Percentiles rank a stretch among this genome's conserved stretches.
Evolutionary conservation across 2,888 invertebrate genomes (phyloP).

Genomic region (Dasypogon diadema): DNA sequence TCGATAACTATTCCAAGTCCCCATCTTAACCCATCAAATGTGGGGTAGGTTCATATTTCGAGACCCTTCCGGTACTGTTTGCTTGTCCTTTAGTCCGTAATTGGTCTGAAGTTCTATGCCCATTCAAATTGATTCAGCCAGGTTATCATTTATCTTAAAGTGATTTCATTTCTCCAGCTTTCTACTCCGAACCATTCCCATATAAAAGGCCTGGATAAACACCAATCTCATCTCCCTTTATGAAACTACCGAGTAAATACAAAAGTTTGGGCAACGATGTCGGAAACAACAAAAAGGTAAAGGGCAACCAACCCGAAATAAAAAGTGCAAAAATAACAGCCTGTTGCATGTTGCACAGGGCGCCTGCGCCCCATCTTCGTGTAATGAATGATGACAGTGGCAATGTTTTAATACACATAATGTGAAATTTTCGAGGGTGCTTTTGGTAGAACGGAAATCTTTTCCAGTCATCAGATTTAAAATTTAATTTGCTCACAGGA

Average conservation of each 20-base stretch:
- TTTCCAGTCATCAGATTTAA: not conserved
- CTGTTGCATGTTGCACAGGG: conserved; percentile 38
- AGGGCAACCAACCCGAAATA: conserved; percentile 47
- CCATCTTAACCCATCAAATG: conserved; percentile 22
- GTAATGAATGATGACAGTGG: conserved; percentile 31
- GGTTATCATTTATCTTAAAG: conserved; percentile 49
- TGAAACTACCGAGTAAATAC: conserved; percentile 33
- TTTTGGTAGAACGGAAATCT: conserved; percentile 4
- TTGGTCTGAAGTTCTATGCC: conserved; percentile 44
- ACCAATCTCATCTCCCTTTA: not conserved
- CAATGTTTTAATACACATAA: conserved; percentile 41
- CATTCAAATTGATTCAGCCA: conserved; percentile 46
- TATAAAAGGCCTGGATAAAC: not conserved
- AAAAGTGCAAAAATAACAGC: conserved; percentile 37
- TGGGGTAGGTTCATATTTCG: conserved; percentile 50
- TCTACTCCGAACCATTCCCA: not conserved
- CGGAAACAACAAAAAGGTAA: conserved; percentile 34
- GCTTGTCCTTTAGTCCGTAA: conserved; percentile 31
- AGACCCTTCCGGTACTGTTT: conserved; percentile 31
- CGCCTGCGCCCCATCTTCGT: conserved; percentile 25
- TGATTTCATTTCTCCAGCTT: conserved; percentile 38
- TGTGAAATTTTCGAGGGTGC: conserved; percentile 18
- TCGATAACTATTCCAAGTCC: conserved; percentile 42
- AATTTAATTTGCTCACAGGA: not conserved
- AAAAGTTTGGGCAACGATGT: conserved; percentile 47